Evolutionary conservation across 1,140 invertebrate species (phyloP).

Genomic region (Drosophila watanabei): DNA sequence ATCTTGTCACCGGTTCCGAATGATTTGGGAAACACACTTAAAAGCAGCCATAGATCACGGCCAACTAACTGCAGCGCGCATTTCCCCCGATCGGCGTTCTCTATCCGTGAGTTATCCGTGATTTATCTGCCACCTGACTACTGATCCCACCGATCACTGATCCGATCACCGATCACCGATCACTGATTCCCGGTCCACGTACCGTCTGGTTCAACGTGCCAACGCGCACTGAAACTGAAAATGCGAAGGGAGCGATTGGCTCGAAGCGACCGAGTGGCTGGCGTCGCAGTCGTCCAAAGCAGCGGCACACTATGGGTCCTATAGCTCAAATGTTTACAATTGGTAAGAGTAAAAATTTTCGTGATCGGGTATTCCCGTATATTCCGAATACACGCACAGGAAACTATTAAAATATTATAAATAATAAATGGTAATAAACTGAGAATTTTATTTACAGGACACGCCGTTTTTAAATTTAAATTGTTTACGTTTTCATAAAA

Average conservation of each 20-base stretch:
- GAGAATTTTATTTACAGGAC: too few species aligned
- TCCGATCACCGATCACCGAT: conserved; percentile 14
- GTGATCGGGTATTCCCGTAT: too few species aligned
- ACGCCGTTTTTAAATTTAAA: too few species aligned
- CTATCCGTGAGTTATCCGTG: conserved; percentile 1
- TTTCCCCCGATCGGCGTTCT: conserved; percentile 28
- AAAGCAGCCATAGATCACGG: conserved; percentile 49
- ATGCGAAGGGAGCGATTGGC: conserved; percentile 56
- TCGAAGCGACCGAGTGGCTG: conserved; percentile 12
- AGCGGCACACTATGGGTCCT: not conserved
- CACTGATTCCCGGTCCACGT: conserved; percentile 27
- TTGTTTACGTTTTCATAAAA: too few species aligned
- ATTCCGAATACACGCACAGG: too few species aligned
- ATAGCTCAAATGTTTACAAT: too few species aligned
- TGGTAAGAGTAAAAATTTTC: too few species aligned
- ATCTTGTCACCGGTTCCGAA: conserved; percentile 22
- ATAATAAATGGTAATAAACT: too few species aligned
- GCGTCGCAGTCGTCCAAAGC: conserved; percentile 31
- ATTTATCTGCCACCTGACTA: conserved; percentile 23
- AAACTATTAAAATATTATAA: too few species aligned
- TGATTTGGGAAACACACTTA: conserved; percentile 45
- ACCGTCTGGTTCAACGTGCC: conserved; percentile 76
- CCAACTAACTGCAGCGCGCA: not conserved
- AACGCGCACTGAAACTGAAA: conserved; percentile 74
- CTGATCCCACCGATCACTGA: conserved; percentile 19